Evolutionary conservation across 92 coral and sea anemone genomes (phyloP).

Genomic region (Parazoanthus darwini): DNA sequence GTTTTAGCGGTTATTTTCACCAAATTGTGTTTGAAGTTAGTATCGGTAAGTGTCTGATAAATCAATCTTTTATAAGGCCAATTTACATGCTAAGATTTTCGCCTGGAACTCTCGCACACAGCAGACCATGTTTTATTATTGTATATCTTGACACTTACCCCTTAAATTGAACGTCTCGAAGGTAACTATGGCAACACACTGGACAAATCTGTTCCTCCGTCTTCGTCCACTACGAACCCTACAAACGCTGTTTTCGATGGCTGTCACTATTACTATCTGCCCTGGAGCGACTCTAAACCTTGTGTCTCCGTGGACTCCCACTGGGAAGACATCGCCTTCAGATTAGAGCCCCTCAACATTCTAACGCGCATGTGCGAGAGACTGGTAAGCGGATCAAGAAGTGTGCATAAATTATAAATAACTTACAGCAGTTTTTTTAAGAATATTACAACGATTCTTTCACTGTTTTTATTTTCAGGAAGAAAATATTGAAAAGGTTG

Average conservation of each 20-base stretch:
- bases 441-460: no score
- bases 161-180: no score
- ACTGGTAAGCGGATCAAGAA: slow-evolving; percentile 60
- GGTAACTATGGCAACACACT: slow-evolving; percentile 75
- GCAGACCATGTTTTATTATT: no score
- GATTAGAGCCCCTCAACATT: slow-evolving; percentile 84
- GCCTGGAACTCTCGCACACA: no score
- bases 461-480: slow-evolving; percentile 54
- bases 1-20: slow-evolving; percentile 1
- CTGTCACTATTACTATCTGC: slow-evolving; percentile 81
- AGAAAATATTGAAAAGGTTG: slow-evolving; percentile 63
- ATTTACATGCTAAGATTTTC: no score
- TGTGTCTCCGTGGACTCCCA: slow-evolving; percentile 92
- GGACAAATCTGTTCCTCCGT: slow-evolving; percentile 85
- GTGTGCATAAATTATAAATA: no score
- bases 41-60: slow-evolving; percentile 39
- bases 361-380: slow-evolving; percentile 69
- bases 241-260: slow-evolving; percentile 95
- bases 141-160: no score
- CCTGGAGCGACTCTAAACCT: slow-evolving; percentile 92
- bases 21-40: slow-evolving; percentile 99
- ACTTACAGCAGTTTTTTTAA: no score
- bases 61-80: no score
- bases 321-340: slow-evolving; percentile 95
- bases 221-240: slow-evolving; percentile 89